Conservation (phyloP, 2,113 vertebrate species). For the Chiloscyllium plagiosum region DNA sequence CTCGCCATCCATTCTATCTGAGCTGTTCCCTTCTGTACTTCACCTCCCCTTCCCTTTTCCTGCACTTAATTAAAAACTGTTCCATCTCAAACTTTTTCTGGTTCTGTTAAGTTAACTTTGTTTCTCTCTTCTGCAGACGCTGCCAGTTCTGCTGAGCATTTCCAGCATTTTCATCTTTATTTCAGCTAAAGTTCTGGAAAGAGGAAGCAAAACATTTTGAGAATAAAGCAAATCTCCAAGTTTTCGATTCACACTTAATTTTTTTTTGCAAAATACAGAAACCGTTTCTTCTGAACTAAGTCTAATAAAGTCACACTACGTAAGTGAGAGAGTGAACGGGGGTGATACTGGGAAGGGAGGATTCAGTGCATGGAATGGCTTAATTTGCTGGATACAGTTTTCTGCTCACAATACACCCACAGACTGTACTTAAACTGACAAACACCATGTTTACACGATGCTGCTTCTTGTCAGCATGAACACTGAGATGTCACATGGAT, state of each 20-base stretch:
- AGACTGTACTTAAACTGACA: conserved; percentile 4
- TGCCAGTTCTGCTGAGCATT: not conserved
- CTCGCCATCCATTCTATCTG: not conserved
- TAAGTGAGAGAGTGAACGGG: not conserved
- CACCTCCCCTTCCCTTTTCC: not conserved
- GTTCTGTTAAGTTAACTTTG: not conserved
- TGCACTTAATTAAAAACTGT: not conserved
- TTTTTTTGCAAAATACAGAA: conserved; percentile 33
- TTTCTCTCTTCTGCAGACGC: not conserved
- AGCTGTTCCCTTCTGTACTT: not conserved
- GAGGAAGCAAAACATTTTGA: not conserved
- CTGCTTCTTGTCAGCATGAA: not conserved
- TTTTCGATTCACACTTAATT: not conserved
- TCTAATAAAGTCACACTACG: conserved; percentile 7
- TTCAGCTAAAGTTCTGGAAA: not conserved
- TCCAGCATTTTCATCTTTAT: not conserved
- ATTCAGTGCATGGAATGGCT: not conserved
- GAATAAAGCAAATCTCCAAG: not conserved
- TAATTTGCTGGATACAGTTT: not conserved
- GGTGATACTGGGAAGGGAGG: not conserved
- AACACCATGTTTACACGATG: conserved; percentile 16
- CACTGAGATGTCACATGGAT: conserved; percentile 21
- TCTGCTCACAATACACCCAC: conserved; percentile 5
- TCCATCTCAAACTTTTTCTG: not conserved
- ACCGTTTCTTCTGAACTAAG: not conserved